phyloP scores from a whole-genome alignment of 2,113 vertebrate species.

The Argyrosomus japonicus region DNA sequence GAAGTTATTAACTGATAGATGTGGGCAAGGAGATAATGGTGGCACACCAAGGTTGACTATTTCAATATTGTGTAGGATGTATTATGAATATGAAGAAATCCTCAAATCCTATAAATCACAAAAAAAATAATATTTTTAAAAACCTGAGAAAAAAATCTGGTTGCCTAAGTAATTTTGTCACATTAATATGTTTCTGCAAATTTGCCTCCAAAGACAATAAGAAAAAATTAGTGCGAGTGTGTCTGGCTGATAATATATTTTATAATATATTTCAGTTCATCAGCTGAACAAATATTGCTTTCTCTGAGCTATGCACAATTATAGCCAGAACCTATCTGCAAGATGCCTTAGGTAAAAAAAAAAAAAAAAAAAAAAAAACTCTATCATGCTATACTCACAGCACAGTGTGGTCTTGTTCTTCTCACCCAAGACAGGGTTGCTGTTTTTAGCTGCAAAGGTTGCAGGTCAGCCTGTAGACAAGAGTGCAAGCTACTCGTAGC shows the following conservation, averaged over 20 bases:
- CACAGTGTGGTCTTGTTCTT: neutral
- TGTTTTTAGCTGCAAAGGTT: neutral
- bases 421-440: neutral
- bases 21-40: neutral
- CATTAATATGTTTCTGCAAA: too few relatives aligned
- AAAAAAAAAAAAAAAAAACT: too few relatives aligned
- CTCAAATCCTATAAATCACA: too few relatives aligned
- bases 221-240: neutral
- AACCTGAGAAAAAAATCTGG: too few relatives aligned
- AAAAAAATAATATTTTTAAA: too few relatives aligned
- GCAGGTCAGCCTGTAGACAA: constrained; percentile 2
- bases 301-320: neutral
- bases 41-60: neutral
- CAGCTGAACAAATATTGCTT: neutral
- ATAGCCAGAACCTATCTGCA: neutral
- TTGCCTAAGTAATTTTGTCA: too few relatives aligned
- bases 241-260: neutral
- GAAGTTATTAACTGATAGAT: neutral
- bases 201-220: neutral
- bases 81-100: neutral
- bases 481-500: neutral
- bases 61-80: neutral
- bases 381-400: neutral
- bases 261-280: too few relatives aligned
- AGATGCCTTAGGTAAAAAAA: neutral